Conservation (phyloP, 2,113 vertebrate species). For the Lycocorax pyrrhopterus region DNA sequence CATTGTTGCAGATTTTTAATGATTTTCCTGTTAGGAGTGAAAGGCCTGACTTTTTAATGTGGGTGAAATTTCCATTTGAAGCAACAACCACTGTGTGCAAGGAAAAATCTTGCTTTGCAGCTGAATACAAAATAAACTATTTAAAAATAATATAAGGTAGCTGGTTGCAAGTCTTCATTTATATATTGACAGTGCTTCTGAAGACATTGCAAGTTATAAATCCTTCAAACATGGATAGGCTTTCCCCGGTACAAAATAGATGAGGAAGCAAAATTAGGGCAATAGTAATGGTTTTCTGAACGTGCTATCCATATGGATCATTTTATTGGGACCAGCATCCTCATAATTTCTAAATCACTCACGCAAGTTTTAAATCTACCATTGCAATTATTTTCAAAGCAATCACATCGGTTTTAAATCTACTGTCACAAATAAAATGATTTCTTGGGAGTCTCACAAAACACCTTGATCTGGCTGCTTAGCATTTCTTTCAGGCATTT, state of each 20-base stretch:
- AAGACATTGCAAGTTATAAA: not conserved
- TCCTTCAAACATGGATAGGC: not conserved
- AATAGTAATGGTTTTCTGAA: not conserved
- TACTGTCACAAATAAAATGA: not conserved
- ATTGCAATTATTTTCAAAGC: not conserved
- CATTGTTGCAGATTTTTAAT: not conserved
- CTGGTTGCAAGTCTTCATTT: not conserved
- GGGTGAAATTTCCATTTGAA: not conserved
- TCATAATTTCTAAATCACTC: not conserved
- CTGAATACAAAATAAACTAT: not conserved
- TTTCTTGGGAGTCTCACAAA: not conserved
- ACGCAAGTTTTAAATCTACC: not conserved
- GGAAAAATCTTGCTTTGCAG: not conserved
- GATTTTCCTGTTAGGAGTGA: not conserved
- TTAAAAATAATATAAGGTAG: not conserved
- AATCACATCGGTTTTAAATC: not conserved
- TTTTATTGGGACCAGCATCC: not conserved
- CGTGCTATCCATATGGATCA: accelerated
- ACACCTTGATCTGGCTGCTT: not conserved
- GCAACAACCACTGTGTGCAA: not conserved
- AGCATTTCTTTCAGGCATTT: not conserved
- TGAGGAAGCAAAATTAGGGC: not conserved
- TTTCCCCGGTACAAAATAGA: not conserved
- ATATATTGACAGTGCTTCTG: not conserved
- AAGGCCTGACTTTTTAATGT: not conserved